Conservation (phyloP, 2,888 invertebrate genomes). For the Trypoxylon attenuatum region DNA sequence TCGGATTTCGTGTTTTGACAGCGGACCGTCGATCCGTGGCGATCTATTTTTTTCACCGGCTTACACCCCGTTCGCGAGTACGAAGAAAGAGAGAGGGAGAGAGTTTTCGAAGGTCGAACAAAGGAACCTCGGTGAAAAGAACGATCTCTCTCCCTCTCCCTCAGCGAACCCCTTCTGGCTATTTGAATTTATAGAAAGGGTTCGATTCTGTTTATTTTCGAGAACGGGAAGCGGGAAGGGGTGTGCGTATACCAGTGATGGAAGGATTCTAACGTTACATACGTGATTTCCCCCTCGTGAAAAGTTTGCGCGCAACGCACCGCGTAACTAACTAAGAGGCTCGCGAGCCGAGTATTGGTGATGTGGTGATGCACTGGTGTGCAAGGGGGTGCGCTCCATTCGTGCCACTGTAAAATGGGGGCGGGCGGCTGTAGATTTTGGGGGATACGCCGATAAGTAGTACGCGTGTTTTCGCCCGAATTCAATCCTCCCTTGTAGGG, state of each 20-base stretch:
- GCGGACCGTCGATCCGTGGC: conserved; percentile 68
- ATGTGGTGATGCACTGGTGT: not conserved
- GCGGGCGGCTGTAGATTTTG: conserved; percentile 24
- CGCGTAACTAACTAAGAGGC: conserved; percentile 16
- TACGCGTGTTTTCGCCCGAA: conserved; percentile 41
- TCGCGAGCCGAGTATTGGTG: not conserved
- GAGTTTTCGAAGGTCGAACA: conserved; percentile 52
- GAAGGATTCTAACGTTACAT: conserved; percentile 36
- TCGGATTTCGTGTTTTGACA: conserved; percentile 74
- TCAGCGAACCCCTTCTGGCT: conserved; percentile 43
- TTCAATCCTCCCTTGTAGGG: conserved; percentile 33
- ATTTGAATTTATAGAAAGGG: conserved; percentile 69
- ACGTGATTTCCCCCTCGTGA: conserved; percentile 42
- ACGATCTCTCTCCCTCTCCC: not conserved
- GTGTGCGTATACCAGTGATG: conserved; percentile 3
- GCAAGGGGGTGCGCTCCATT: conserved; percentile 21
- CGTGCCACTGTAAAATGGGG: conserved; percentile 26
- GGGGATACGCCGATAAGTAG: conserved; percentile 29
- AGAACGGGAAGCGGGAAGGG: conserved; percentile 39
- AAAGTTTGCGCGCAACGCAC: conserved; percentile 47
- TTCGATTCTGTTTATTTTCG: conserved; percentile 71
- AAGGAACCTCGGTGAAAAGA: conserved; percentile 25
- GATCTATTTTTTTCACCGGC: conserved; percentile 31
- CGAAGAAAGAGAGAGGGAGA: not conserved
- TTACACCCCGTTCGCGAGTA: not conserved